These are phyloP conservation scores for Trissolcus japonicus DNA, from an alignment of 2,888 invertebrate genomes.

Conservation along the genomic window DNA sequence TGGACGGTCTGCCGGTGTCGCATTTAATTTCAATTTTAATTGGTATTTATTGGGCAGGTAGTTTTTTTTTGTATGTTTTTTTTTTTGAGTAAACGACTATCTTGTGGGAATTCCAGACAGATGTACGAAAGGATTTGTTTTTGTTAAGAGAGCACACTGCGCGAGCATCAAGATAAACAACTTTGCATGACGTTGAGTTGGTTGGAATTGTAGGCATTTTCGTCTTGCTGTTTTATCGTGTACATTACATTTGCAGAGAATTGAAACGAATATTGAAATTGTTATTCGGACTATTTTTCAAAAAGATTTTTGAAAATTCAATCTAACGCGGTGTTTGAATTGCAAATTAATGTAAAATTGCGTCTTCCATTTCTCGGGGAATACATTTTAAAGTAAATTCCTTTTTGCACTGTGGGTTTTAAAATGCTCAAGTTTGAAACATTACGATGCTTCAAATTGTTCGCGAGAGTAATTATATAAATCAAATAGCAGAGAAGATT, in stretches of 20 bases:
- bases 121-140: slow-evolving; percentile 13
- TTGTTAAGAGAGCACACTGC: slow-evolving; percentile 7
- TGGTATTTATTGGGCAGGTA: slow-evolving; percentile 37
- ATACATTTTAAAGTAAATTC: no score
- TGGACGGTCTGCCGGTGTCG: slow-evolving; percentile 27
- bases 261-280: neutral
- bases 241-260: neutral
- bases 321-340: no score
- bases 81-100: slow-evolving; percentile 10
- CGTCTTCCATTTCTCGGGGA: no score
- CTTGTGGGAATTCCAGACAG: slow-evolving; percentile 23
- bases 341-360: no score
- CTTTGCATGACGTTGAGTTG: slow-evolving; percentile 10
- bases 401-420: no score
- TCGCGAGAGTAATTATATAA: slow-evolving; percentile 31
- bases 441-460: slow-evolving; percentile 4
- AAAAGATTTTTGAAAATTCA: no score
- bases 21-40: slow-evolving; percentile 44
- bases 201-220: slow-evolving; percentile 11
- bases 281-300: slow-evolving; percentile 3
- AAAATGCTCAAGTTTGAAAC: slow-evolving; percentile 1
- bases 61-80: no score
- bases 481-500: slow-evolving; percentile 27
- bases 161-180: slow-evolving; percentile 4
- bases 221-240: slow-evolving; percentile 3